phyloP scores from a whole-genome alignment of 2,888 invertebrate genomes.

The Oconnorella tubifera region DNA sequence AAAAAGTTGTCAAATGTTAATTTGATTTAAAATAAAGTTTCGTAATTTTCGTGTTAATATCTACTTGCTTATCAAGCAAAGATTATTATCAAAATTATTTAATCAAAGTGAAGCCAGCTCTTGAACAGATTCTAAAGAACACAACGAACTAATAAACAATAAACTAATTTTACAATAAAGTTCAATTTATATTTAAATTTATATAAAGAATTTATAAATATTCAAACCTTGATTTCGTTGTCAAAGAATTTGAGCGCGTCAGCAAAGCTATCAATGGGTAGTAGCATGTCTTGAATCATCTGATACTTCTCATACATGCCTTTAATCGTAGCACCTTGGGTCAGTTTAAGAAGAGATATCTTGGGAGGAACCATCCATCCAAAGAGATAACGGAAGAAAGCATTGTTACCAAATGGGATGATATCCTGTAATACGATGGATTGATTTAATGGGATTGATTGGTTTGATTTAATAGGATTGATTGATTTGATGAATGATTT shows the following conservation, averaged over 20 bases:
- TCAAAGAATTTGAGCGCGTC: conserved; percentile 67
- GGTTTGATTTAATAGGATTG: no score
- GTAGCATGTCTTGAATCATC: conserved; percentile 75
- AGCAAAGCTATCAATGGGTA: conserved; percentile 66
- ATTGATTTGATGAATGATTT: no score
- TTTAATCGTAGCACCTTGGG: conserved; percentile 68
- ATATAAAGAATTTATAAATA: conserved; percentile 25
- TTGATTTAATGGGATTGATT: no score
- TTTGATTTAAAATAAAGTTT: no score
- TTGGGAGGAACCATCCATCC: conserved; percentile 83
- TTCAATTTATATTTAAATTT: background rate
- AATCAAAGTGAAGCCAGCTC: background rate
- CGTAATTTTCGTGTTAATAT: no score
- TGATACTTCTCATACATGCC: conserved; percentile 73
- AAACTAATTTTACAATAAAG: background rate
- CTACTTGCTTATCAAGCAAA: no score
- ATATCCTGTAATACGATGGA: no score
- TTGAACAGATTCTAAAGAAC: background rate
- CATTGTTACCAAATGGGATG: conserved; percentile 75
- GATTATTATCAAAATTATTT: no score
- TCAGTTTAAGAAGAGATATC: conserved; percentile 73
- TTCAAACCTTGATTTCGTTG: conserved; percentile 63
- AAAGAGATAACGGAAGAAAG: conserved; percentile 68
- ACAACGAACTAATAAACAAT: no score
- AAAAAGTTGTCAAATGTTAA: no score